These are phyloP conservation scores for Anoplophora glabripennis DNA, from an alignment of 1,140 invertebrate species.

Conservation along the genomic window DNA sequence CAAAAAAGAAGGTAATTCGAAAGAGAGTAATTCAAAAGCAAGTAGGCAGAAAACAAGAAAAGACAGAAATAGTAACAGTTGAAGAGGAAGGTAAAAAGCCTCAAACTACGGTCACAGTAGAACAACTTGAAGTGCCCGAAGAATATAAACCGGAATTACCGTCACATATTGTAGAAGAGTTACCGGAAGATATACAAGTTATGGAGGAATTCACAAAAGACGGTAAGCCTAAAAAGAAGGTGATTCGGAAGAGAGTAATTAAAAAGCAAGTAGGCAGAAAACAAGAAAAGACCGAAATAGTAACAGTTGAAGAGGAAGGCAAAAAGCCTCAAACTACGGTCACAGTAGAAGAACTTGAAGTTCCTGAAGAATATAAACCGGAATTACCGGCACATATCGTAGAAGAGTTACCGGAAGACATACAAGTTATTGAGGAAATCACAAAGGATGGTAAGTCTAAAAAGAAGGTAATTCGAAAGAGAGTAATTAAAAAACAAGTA, in stretches of 20 bases:
- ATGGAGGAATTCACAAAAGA: neutral
- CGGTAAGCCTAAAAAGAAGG: constrained; percentile 27
- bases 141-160: constrained; percentile 19
- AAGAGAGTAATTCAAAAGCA: constrained; percentile 29
- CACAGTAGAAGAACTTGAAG: constrained; percentile 25
- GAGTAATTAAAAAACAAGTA: constrained; percentile 29
- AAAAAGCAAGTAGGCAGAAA: constrained; percentile 36
- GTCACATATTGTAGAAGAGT: constrained; percentile 14
- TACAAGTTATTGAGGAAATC: constrained; percentile 21
- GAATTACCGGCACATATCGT: constrained; percentile 14
- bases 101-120: constrained; percentile 32
- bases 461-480: constrained; percentile 40
- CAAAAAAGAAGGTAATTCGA: constrained; percentile 37
- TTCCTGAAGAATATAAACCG: constrained; percentile 29
- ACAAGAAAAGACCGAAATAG: constrained; percentile 32
- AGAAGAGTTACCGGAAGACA: constrained; percentile 45
- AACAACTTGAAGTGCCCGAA: constrained; percentile 6
- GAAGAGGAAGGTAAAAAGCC: constrained; percentile 48
- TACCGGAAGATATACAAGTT: constrained; percentile 28
- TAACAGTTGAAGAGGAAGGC: constrained; percentile 27
- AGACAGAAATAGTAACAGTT: constrained; percentile 42
- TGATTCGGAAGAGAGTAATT: constrained; percentile 40
- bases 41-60: constrained; percentile 25
- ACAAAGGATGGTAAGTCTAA: constrained; percentile 32
- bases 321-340: constrained; percentile 31